A percentile compares a stretch with the other conserved stretches of the same genome.
These are phyloP conservation scores for Melitaea cinxia DNA, from an alignment of 1,140 invertebrate species.

Conservation along the genomic window DNA sequence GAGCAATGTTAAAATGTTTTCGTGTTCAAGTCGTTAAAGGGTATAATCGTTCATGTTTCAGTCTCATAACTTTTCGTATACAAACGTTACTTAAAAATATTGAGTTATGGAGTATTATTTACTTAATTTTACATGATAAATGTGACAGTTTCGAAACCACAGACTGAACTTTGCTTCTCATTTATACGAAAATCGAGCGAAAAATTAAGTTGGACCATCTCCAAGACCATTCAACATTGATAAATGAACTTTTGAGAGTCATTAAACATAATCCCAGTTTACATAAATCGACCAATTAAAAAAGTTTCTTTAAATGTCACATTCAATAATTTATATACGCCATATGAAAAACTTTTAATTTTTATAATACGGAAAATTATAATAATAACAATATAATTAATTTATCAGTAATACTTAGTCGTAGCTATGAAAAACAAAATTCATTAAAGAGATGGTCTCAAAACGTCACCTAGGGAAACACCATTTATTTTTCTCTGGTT, in stretches of 20 bases:
- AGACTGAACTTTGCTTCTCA: conserved; percentile 32
- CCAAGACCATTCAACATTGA: conserved; percentile 51
- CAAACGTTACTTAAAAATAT: background rate
- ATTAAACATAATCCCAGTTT: conserved; percentile 39
- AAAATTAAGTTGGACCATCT: conserved; percentile 52
- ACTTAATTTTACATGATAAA: conserved; percentile 36
- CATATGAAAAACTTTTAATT: conserved; percentile 19
- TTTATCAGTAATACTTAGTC: background rate
- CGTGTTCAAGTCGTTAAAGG: too few relatives aligned
- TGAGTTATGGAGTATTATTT: conserved; percentile 18
- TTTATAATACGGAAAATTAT: background rate
- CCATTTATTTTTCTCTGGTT: background rate
- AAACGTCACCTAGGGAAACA: background rate
- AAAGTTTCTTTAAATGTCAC: conserved; percentile 18
- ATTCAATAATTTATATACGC: conserved; percentile 12
- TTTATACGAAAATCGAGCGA: conserved; percentile 41
- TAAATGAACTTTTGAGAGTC: conserved; percentile 44
- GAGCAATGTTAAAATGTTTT: too few relatives aligned
- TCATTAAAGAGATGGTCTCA: background rate
- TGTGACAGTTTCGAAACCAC: conserved; percentile 32
- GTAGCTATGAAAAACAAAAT: background rate
- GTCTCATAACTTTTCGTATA: background rate
- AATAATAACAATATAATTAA: background rate
- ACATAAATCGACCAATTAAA: conserved; percentile 40
- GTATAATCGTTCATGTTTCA: background rate